Base-by-base conservation (phyloP, 2,797 vertebrate genomes). In the Pogoniulus pusillus region DNA sequence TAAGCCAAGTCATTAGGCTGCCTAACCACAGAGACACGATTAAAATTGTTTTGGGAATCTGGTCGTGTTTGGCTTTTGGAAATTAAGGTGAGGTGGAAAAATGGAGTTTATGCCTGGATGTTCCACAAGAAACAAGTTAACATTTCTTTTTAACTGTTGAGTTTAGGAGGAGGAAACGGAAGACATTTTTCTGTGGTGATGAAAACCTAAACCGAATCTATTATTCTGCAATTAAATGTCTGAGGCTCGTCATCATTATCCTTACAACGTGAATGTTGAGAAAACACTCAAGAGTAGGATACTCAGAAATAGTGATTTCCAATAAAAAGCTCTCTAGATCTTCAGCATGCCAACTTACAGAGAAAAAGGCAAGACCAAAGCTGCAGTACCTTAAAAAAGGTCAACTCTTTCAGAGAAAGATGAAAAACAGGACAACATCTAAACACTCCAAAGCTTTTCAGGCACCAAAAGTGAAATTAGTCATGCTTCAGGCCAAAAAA, bases 1-100 rank as follows among this genome's bases (percentile, higher is more conserved):
- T 89, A 82, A 92, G 73, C 88, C 93, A 91, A 95, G 72, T 63
- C 30, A 78, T 85, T 85, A 80, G 87, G 39, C 8, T 78, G 43
- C 47, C 87, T 79, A 93, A 37, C 78, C 86, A 93, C 66, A 81
- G 30, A 85, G 62, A 92, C 16, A 94, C 13, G 2, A 70, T 85
- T 87, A 65, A 91, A 85, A 75, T 74, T 12, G 30, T 79, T 93
- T 90, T 84, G 49, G 91, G 72, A 91, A 78, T 87, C 71, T 90
- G 81, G 32, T n/a, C 57, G 26, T 16, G 6, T 24, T 92, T 91
- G 85, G 49, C 55, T 77, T 78, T 80, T 82, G 23, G 47, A 91
- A 92, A 75, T 57, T 78, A 72, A 91, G 75, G 75, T 90, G 55
- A 80, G 63, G n/a, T 39, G 6, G 66, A 60, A 91, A 91, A 94